Percentiles rank a stretch among this genome's conserved stretches.
Evolutionary conservation across 2,797 vertebrate genomes (phyloP).

Genomic region (Labeo calbasu): DNA sequence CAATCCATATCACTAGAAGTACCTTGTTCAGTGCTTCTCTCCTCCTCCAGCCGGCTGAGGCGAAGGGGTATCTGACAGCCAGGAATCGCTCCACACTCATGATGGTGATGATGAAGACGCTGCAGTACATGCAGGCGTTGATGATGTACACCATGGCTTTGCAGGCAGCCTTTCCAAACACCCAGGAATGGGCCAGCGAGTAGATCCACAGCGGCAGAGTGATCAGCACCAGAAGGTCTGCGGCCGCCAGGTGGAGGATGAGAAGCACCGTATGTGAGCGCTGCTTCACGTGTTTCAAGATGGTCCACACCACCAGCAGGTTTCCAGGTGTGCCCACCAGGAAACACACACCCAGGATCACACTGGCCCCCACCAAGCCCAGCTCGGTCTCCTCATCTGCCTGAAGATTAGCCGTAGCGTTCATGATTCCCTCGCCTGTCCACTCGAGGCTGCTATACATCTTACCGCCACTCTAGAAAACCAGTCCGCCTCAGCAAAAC

Average conservation of each 20-base stretch:
- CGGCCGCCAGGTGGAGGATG: constrained; percentile 84
- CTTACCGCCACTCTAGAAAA: constrained; percentile 55
- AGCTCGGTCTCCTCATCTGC: constrained; percentile 50
- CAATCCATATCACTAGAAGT: constrained; percentile 77
- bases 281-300: constrained; percentile 79
- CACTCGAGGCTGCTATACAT: constrained; percentile 57
- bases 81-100: constrained; percentile 86
- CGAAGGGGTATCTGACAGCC: constrained; percentile 83
- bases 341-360: constrained; percentile 83
- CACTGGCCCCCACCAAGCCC: constrained; percentile 70
- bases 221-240: constrained; percentile 85
- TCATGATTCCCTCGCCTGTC: constrained; percentile 66
- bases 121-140: constrained; percentile 86
- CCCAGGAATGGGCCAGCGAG: constrained; percentile 80
- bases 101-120: constrained; percentile 85
- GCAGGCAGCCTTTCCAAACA: constrained; percentile 78
- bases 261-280: constrained; percentile 83
- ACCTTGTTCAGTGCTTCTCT: constrained; percentile 73
- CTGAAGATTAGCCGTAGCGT: constrained; percentile 53
- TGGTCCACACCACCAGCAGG: constrained; percentile 86
- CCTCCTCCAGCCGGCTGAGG: constrained; percentile 76
- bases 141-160: constrained; percentile 82
- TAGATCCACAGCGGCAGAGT: constrained; percentile 90
- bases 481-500: constrained; percentile 67
- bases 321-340: constrained; percentile 84